Base-by-base conservation (phyloP, 53 echinoderm and acorn worm species). In the Astropecten irregularis region DNA sequence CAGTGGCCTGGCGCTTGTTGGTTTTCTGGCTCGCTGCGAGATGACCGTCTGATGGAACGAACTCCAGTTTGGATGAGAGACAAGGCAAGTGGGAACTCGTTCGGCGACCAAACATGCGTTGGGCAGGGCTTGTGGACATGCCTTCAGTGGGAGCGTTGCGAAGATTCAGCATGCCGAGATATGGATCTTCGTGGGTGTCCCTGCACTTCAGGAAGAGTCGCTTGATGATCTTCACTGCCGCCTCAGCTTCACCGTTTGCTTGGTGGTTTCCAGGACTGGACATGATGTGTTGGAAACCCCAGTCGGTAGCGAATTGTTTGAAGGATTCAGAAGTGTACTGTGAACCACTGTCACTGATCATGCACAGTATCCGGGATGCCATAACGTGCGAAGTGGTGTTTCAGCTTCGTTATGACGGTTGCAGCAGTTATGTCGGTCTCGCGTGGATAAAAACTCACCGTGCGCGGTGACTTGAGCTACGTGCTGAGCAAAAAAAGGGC, bases 311-410 rank as follows among this genome's bases (percentile, higher is more conserved):
- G 35, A 91, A 87, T 9, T 30, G 61, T 27, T 72, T 49, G 66
- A 92, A 88, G 18, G 77, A 54, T 10, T 53, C 66, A 7, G 73
- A 44, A 25, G 71, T 40, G 56, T 82, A 92, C 38, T 85, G 92
- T 42, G 92, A 82, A 21, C 88, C 85, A 66, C 81, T 88, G 58
- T 81, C 92, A 52, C 81, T 62, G 13, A 85, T 85, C 20, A 89
- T 40, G n/a, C n/a, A n/a, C n/a, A 10, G 48, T 16, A 14, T 52
- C 40, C 32, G 85, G 85, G 15, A 89, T 89, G 3, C 85, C 92
- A 72, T 71, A 64, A 32, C 89, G 15, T 55, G 86, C 82, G 59
- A 90, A 92, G 30, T 92, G 84, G 34, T 40, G 69, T 71, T 90
- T 90, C 0, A 92, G 50, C 38, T 86, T 67, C 11, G 57, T 74